Evolutionary conservation across 2,797 vertebrate species (phyloP), one percentile per base, ranked within the genome.

Genomic region (Centropyge bicolor): DNA sequence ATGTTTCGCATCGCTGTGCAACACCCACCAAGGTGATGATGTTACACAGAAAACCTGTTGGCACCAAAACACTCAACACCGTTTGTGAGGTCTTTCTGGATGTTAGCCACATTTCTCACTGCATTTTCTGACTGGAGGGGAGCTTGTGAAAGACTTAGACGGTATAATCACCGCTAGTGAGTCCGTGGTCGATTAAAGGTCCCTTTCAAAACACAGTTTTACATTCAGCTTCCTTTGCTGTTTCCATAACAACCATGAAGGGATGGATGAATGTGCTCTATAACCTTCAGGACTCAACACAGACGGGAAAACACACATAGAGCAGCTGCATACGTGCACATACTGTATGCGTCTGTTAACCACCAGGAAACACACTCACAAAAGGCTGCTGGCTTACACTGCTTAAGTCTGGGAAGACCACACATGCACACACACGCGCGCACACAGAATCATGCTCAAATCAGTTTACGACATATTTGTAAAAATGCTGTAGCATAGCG

Each of bases 161-260:
- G 3, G 65, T 49, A 72, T 78, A 85, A 91, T 91, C 76, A 80
- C 76, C 84, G 85, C 71, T 66, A 11, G 7, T 31, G 60, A 77
- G 67, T 74, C 76, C 56, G 79, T 51, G 74, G 87, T 88, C 70
- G 76, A 89, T 92, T 89, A 84, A 88, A 90, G 75, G 89, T 86
- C 69, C 68, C 81, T 86, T 91, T 88, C 70, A 90, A 90, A 90
- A 91, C 82, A 90, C 48, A 66, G 69, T 92, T 94, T 91, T 91
- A 90, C 84, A 94, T 95, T 90, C 91, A 88, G 90, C 86, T 92
- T 94, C 81, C 91, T 91, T 93, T 91, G 84, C 92, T 91, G 94
- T 96, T 95, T 94, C 95, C 93, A 95, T 95, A 94, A 93, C 93
- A 94, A 96, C 94, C 86, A 76, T 84, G 83, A 88, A 90, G 86